These are phyloP conservation scores for Anser brachyrhynchus DNA, from an alignment of 2,113 vertebrate genomes.

Conservation along the genomic window DNA sequence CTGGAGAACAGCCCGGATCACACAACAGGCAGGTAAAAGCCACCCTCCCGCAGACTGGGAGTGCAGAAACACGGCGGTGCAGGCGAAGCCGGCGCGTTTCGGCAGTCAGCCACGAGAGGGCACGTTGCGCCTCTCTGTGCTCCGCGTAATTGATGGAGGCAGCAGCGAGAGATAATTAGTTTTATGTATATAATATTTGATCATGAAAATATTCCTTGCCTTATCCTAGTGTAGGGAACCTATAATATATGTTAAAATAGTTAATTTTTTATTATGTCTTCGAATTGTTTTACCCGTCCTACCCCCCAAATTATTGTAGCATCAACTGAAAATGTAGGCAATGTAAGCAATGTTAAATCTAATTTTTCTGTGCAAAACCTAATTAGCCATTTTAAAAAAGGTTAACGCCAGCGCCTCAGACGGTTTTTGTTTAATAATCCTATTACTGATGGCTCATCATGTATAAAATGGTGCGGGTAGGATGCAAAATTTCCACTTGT, in stretches of 20 bases:
- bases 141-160: conserved; percentile 81
- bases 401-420: conserved; percentile 99
- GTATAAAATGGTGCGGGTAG: conserved; percentile 99
- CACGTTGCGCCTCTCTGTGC: conserved; percentile 17
- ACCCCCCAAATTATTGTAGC: conserved; percentile 88
- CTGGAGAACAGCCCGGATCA: background rate
- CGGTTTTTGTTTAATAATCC: conserved; percentile 99
- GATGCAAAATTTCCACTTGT: conserved; percentile 99
- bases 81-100: background rate
- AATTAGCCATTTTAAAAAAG: conserved; percentile 99
- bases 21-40: background rate
- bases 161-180: conserved; percentile 87
- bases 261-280: conserved; percentile 89
- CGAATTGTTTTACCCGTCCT: conserved; percentile 75
- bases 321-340: conserved; percentile 98
- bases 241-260: conserved; percentile 87
- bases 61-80: accelerated
- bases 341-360: conserved; percentile 99
- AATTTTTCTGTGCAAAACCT: conserved; percentile 99
- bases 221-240: conserved; percentile 82
- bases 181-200: conserved; percentile 94
- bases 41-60: background rate
- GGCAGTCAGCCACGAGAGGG: conserved; percentile 56
- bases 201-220: conserved; percentile 86
- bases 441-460: conserved; percentile 99